Conservation (phyloP, 2,888 invertebrate species). For the Cancer borealis region DNA sequence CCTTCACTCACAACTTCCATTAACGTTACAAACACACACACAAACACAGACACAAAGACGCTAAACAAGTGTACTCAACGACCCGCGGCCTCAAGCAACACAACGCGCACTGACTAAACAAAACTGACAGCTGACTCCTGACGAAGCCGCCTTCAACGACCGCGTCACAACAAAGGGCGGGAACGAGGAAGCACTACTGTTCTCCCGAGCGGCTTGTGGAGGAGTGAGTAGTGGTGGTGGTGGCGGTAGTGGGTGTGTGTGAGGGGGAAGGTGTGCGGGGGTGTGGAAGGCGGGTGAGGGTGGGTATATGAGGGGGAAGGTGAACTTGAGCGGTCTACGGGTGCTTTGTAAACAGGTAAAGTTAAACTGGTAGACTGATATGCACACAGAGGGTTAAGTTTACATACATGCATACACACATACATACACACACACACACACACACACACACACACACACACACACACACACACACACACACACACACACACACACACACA, state of each 20-base stretch:
- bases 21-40: not conserved
- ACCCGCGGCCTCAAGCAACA: not conserved
- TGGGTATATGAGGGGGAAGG: not conserved
- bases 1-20: not conserved
- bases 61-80: not conserved
- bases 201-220: not conserved
- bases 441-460: not conserved
- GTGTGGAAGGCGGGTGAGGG: not conserved
- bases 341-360: not conserved
- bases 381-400: not conserved
- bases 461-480: not conserved
- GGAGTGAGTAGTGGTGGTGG: not conserved
- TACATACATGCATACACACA: not conserved
- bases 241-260: not conserved
- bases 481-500: not conserved
- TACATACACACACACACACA: not conserved
- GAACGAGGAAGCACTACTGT: not conserved
- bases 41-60: not conserved
- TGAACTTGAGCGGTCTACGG: not conserved
- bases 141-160: not conserved
- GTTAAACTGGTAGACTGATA: not conserved
- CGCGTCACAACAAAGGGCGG: conserved; percentile 6
- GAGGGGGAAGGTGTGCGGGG: not conserved
- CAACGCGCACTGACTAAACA: not conserved
- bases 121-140: not conserved